Conservation (phyloP, 1,140 invertebrate genomes). For the Aphaenogaster floridana region DNA sequence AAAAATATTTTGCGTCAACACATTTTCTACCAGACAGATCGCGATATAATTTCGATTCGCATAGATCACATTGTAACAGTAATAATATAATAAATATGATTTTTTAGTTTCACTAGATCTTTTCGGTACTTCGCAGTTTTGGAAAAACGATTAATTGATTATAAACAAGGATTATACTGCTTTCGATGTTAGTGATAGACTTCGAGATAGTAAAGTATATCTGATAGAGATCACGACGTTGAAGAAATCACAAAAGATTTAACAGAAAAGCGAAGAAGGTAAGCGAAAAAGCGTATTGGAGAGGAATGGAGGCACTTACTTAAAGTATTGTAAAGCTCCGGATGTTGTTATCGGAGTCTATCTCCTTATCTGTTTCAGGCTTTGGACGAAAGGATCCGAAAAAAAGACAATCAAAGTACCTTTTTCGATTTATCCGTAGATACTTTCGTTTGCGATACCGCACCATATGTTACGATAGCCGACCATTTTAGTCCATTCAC, state of each 20-base stretch:
- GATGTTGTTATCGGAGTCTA: constrained; percentile 74
- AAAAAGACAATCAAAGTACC: constrained; percentile 64
- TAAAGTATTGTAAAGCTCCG: constrained; percentile 37
- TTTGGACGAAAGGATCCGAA: neutral
- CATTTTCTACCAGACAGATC: neutral
- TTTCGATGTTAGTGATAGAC: neutral
- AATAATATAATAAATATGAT: constrained; percentile 11
- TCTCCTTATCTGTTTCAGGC: constrained; percentile 73
- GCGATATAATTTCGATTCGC: neutral
- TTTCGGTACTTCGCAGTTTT: neutral
- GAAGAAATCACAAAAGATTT: constrained; percentile 22
- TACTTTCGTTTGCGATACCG: constrained; percentile 37
- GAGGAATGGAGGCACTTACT: constrained; percentile 41
- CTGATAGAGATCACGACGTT: constrained; percentile 5
- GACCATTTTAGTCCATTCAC: constrained; percentile 45
- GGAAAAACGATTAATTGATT: neutral
- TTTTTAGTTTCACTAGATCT: neutral
- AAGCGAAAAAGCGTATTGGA: neutral
- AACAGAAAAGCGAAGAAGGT: neutral
- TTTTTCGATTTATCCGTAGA: constrained; percentile 53
- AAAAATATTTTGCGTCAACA: neutral
- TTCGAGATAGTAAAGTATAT: neutral
- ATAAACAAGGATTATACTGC: neutral
- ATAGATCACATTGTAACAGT: neutral
- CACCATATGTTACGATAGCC: constrained; percentile 54